Evolutionary conservation across 2,888 invertebrate genomes (phyloP).

Genomic region (Sesia bembeciformis): DNA sequence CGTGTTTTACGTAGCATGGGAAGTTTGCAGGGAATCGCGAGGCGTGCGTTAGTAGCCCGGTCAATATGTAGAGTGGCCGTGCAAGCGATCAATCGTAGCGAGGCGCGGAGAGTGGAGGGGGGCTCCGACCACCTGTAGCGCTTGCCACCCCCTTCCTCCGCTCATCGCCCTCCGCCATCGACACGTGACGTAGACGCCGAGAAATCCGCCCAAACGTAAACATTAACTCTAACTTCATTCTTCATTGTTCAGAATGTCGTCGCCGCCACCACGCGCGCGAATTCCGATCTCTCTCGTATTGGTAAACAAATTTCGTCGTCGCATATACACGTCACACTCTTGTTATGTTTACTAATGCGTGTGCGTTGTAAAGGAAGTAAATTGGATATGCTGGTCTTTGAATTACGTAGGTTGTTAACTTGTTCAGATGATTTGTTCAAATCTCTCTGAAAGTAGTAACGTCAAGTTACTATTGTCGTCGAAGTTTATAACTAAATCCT

Average conservation of each 20-base stretch:
- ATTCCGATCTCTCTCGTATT: slow-evolving; percentile 59
- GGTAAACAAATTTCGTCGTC: slow-evolving; percentile 58
- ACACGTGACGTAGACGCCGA: slow-evolving; percentile 71
- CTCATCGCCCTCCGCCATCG: slow-evolving; percentile 34
- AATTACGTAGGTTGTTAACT: no score
- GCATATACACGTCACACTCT: neutral
- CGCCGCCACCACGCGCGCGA: slow-evolving; percentile 55
- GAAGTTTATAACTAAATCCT: no score
- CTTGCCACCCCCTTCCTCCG: slow-evolving; percentile 18
- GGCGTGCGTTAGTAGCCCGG: slow-evolving; percentile 64
- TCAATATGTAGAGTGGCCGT: slow-evolving; percentile 73
- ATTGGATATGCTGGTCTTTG: no score
- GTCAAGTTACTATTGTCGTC: no score
- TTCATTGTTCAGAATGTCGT: slow-evolving; percentile 66
- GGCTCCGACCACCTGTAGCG: slow-evolving; percentile 59
- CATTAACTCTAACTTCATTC: slow-evolving; percentile 73
- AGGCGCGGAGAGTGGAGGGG: slow-evolving; percentile 20
- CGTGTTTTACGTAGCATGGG: slow-evolving; percentile 35
- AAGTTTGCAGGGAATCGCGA: slow-evolving; percentile 53
- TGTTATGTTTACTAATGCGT: no score
- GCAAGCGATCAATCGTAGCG: slow-evolving; percentile 68
- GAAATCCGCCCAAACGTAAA: slow-evolving; percentile 74
- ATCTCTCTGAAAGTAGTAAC: no score
- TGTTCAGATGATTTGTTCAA: no score
- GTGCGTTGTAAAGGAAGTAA: no score